Evolutionary conservation across 2,797 vertebrate species (phyloP).

Genomic region (Propithecus deckenii): DNA sequence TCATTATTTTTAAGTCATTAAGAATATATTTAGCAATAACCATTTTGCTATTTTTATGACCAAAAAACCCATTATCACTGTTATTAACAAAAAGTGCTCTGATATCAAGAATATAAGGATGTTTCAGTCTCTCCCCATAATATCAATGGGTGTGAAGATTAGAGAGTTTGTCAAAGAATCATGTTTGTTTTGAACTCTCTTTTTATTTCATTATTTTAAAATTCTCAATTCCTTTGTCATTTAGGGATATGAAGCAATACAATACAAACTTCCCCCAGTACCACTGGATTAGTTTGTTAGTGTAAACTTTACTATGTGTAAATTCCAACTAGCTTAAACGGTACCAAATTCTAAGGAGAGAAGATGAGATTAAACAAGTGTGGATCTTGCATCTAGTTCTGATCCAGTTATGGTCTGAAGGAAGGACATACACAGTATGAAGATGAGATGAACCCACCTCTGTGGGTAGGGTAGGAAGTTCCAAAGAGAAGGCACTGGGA

Average conservation of each 20-base stretch:
- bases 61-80: not conserved
- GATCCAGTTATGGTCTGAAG: not conserved
- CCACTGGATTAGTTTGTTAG: not conserved
- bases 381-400: not conserved
- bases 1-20: not conserved
- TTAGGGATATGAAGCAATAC: not conserved
- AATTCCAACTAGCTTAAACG: not conserved
- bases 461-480: not conserved
- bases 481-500: not conserved
- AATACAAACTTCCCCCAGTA: not conserved
- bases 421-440: not conserved
- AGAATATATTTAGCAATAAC: not conserved
- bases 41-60: not conserved
- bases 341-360: not conserved
- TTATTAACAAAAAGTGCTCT: not conserved
- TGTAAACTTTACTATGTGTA: not conserved
- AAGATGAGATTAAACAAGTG: not conserved
- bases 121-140: not conserved
- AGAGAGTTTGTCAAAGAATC: not conserved
- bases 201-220: conserved; percentile 30
- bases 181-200: not conserved
- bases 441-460: not conserved
- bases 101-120: not conserved
- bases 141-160: not conserved
- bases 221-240: not conserved